phyloP scores from a whole-genome alignment of 2,797 vertebrate species.

The Nyctalus aviator region DNA sequence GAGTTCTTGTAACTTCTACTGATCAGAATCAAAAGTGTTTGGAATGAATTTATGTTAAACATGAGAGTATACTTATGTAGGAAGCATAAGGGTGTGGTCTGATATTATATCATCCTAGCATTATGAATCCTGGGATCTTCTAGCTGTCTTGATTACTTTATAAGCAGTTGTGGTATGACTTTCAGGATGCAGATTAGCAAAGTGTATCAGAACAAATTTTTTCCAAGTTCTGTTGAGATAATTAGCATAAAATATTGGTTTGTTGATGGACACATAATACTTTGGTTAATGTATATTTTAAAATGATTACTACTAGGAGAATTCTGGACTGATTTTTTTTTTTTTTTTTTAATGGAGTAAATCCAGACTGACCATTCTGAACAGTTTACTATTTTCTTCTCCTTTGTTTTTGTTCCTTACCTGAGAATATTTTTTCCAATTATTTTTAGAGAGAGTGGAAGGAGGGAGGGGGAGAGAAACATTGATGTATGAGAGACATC shows the following conservation, averaged over 20 bases:
- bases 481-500: too few relatives aligned
- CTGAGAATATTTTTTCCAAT: too few relatives aligned
- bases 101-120: not conserved
- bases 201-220: not conserved
- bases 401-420: too few relatives aligned
- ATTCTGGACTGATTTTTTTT: not conserved
- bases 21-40: not conserved
- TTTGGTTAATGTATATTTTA: not conserved
- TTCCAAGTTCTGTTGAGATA: not conserved
- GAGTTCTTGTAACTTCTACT: not conserved
- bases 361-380: conserved; percentile 6
- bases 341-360: not conserved
- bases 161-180: not conserved
- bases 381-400: not conserved
- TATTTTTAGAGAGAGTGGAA: too few relatives aligned
- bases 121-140: conserved; percentile 7
- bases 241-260: not conserved
- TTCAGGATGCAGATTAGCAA: not conserved
- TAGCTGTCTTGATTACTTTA: not conserved
- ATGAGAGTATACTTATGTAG: not conserved
- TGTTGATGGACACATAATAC: not conserved
- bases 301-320: not conserved
- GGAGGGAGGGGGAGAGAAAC: too few relatives aligned
- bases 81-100: not conserved
- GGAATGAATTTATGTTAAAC: conserved; percentile 1